Evolutionary conservation across 2,888 invertebrate species (phyloP), one percentile per base, ranked within the genome.

Genomic region (Cephus runcator): DNA sequence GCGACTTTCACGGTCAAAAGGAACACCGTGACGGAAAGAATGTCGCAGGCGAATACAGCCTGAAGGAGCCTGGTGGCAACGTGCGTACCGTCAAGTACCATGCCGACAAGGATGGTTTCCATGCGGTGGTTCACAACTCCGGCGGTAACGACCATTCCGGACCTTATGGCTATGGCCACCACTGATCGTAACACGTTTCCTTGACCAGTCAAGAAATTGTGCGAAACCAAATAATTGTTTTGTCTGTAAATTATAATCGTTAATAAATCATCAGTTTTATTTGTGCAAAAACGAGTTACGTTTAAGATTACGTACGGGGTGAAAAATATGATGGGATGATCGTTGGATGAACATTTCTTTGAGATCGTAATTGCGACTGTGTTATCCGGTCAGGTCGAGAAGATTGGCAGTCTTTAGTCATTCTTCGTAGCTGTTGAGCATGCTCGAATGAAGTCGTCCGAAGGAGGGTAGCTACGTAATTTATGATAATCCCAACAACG

Each of bases 401-500:
- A 23, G 56, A 56, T 56, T 56, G 56, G 56, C 56, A 23, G 23
- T 23, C 56, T 23, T 56, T 56, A 56, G 56, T 56, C 9, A 56
- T 56, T 56, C 56, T 75, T 73, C 69, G 73, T 76, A 73, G 79
- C 69, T 74, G 76, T 74, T 79, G 73, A 69, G 73, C 69, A 74
- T 80, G 76, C 77, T 36, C 73, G 73, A 82, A 85, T 82, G 80
- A 84, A 84, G 84, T 83, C 81, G 82, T 85, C 81, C 80, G 85
- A 82, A 84, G 83, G 80, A 79, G 83, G 83, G 80, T 76, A 81
- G 79, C 78, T 78, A 77, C 81, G 86, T 87, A 88, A 89, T 88
- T 89, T 88, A 89, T 89, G 88, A 87, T 88, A 89, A 90, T 89
- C 87, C 86, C 81, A 81, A 85, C 82, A 83, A 85, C 83, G 82